phyloP scores from a whole-genome alignment of 2,888 invertebrate genomes.

The Polyommatus icarus region DNA sequence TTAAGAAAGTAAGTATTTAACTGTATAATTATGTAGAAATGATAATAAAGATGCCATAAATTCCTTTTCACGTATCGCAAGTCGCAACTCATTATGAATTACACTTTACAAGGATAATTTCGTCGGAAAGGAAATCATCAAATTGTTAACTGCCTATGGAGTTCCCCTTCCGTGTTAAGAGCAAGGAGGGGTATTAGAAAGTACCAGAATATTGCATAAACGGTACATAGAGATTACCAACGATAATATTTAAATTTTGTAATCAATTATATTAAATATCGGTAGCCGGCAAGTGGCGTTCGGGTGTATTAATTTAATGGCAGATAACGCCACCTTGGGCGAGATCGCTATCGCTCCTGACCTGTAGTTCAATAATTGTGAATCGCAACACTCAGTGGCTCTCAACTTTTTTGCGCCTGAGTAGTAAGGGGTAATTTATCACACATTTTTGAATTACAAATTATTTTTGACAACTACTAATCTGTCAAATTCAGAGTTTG shows the following conservation, averaged over 20 bases:
- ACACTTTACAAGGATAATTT: slow-evolving; percentile 2
- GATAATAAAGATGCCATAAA: neutral
- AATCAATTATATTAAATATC: slow-evolving; percentile 37
- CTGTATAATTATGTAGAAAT: neutral
- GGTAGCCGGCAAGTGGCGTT: slow-evolving; percentile 45
- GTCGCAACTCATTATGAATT: neutral
- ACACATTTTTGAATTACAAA: neutral
- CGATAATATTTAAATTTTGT: slow-evolving; percentile 31
- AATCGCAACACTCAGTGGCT: slow-evolving; percentile 43
- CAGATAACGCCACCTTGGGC: slow-evolving; percentile 51
- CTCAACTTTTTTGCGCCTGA: slow-evolving; percentile 43
- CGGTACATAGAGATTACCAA: neutral
- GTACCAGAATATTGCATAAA: slow-evolving; percentile 16
- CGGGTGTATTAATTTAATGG: slow-evolving; percentile 55
- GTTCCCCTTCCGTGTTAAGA: neutral
- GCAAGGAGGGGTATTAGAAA: neutral
- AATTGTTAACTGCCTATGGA: neutral
- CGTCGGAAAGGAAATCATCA: neutral
- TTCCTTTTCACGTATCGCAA: neutral
- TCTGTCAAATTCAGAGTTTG: neutral
- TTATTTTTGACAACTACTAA: neutral
- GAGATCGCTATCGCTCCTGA: slow-evolving; percentile 53
- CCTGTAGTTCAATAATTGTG: slow-evolving; percentile 56
- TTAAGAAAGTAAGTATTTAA: neutral
- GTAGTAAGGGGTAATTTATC: slow-evolving; percentile 26